A percentile compares a stretch with the other conserved stretches of the same genome.
Conservation (phyloP, 2,888 invertebrate genomes). For the Pseudeuparius sepicola region DNA sequence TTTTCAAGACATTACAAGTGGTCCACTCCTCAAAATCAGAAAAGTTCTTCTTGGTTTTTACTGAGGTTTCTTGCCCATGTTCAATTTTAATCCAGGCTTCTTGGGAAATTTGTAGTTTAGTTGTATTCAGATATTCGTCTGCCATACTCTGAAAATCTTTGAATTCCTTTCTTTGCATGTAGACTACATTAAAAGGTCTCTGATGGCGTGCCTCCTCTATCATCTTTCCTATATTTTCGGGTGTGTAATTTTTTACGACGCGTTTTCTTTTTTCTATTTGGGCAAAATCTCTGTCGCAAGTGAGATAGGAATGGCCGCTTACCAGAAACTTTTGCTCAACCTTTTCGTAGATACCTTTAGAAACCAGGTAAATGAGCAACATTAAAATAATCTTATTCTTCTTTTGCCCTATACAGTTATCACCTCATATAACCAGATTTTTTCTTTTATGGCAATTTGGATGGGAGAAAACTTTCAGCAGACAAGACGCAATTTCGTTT, state of each 20-base stretch:
- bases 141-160: too few relatives aligned
- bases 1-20: too few relatives aligned
- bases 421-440: slow-evolving; percentile 13
- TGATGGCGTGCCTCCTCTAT: background rate
- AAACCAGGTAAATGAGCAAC: slow-evolving; percentile 7
- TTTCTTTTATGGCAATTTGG: slow-evolving; percentile 9
- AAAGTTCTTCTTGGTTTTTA: too few relatives aligned
- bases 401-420: slow-evolving; percentile 17
- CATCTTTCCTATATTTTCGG: too few relatives aligned
- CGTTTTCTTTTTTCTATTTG: slow-evolving; percentile 6
- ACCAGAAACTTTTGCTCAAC: slow-evolving; percentile 6
- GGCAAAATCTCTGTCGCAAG: slow-evolving; percentile 9
- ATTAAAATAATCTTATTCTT: slow-evolving; percentile 10
- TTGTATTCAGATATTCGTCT: too few relatives aligned
- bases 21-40: too few relatives aligned
- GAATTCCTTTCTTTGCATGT: slow-evolving; percentile 1
- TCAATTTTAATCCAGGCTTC: too few relatives aligned
- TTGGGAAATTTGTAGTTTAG: too few relatives aligned
- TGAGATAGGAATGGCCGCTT: slow-evolving; percentile 6
- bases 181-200: slow-evolving; percentile 4
- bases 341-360: slow-evolving; percentile 5
- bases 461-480: slow-evolving; percentile 16
- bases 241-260: slow-evolving; percentile 1
- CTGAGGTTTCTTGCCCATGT: too few relatives aligned
- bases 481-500: slow-evolving; percentile 23